Evolutionary conservation across 2,113 vertebrate genomes (phyloP).

Genomic region (Felis chaus): DNA sequence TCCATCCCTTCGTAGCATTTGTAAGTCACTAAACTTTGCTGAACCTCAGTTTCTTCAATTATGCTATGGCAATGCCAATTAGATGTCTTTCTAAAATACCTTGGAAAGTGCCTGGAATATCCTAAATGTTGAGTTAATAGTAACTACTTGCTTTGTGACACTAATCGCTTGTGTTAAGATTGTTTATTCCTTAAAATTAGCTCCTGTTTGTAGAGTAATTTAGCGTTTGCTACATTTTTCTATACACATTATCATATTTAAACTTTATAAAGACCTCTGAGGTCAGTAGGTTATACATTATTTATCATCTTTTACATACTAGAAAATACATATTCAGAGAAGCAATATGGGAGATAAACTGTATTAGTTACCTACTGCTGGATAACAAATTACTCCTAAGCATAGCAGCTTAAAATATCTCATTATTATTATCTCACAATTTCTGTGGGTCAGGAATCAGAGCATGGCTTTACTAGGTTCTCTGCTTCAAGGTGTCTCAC

Average conservation of each 20-base stretch:
- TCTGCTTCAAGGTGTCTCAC: background rate
- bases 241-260: background rate
- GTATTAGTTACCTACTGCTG: background rate
- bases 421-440: background rate
- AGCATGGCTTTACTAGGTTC: background rate
- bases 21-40: background rate
- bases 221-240: background rate
- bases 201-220: background rate
- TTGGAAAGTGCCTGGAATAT: background rate
- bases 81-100: background rate
- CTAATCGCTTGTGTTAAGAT: background rate
- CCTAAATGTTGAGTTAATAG: background rate
- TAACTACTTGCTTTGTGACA: background rate
- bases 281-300: background rate
- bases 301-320: background rate
- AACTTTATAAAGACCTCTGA: background rate
- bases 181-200: background rate
- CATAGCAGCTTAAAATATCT: background rate
- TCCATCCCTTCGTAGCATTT: background rate
- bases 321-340: background rate
- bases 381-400: background rate
- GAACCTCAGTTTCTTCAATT: background rate
- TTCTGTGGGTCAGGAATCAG: background rate
- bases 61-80: background rate
- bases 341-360: background rate